Evolutionary conservation across 1,140 invertebrate species (phyloP), one percentile per base, ranked within the genome.

Genomic region (Listronotus bonariensis): DNA sequence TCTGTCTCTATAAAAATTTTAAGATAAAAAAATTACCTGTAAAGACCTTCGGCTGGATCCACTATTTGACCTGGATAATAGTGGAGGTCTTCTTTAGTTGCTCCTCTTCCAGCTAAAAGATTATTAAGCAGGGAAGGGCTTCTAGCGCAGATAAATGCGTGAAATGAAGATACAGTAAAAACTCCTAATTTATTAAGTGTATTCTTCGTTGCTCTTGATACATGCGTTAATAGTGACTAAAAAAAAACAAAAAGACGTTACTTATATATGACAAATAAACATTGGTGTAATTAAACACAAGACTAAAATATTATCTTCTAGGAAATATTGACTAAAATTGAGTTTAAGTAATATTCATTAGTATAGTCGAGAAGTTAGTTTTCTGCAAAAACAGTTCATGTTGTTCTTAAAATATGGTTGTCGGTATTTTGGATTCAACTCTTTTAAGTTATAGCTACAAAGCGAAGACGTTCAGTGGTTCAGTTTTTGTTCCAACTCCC

Each of bases 121-220:
- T 96, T 96, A 82, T 95, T 96, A 45, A 97, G 85, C 68, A 96
- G 81, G 49, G 93, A 96, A 20, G 93, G 93, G 77, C 92, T 95
- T 53, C 96, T 86, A 26, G 96, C 95, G 78, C 95, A 97, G 61
- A 98, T 96, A 80, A 97, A 96, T 66, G 96, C 96, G 78, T 99
- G 96, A 83, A 98, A 97, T 48, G 95, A 97, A 41, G 95, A 97
- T 43, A 98, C 96, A 15, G 95, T 98, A 84, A 98, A 98, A 52
- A 98, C 95, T 46, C 96, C 96, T 70, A 98, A 82, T 75, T 95
- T 93, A 81, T 97, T 97, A 69, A 99, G 82, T 26, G 92, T 96
- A 70, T 89, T 90, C 83, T 98, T 99, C 53, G 95, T 97, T 68
- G 92, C 88, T 72, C 95, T 90, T 17, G 95, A 97, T 46, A 97